Evolutionary conservation across 2,888 invertebrate genomes (phyloP), one percentile per base, ranked within the genome.

Genomic region (Heliconius ismenius): DNA sequence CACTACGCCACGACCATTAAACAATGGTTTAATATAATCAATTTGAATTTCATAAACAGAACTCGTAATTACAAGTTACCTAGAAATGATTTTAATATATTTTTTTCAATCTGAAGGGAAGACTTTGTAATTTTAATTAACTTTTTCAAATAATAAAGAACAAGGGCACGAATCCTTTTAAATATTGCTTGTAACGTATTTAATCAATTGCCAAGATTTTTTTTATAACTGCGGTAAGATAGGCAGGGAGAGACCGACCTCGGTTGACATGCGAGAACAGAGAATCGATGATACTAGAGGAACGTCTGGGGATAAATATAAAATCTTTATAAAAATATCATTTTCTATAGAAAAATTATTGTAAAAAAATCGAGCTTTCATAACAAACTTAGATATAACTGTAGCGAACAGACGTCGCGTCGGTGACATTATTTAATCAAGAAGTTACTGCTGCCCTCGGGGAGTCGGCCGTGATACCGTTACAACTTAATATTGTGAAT

Each of bases 391-490:
- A 28, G 70, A 70, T 15, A 43, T 43, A 67, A 67, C 67, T 67
- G 67, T 67, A 39, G 39, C 39, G 7, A 62, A 18, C 43, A 43
- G 62, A 73, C 39, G 43, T 60, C 24, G 60, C 24, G 60, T 65
- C 70, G 21, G 70, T 75, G 75, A 75, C 75, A 36, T 72, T 75
- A 72, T 75, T 77, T 77, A 77, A 77, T 77, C 72, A 60, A 65
- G 60, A 54, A 75, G 74, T 77, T 74, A 49, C 70, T 62, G 15
- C 32, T 15, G 70, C 70, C 70, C 70, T n/a, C 70, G 32, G 58
- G 67, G 32, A 28, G 63, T 21, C 28, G 63, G 43, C 24, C 58
- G 3, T 54, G 69, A n/a, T 54, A n/a, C 49, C 58, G 70, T 28
- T 15, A 32, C 54, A 9, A 32, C 32, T 32, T 58, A 70, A 58